phyloP scores from a whole-genome alignment of 2,888 invertebrate species.

The Drosophila niveifrons region DNA sequence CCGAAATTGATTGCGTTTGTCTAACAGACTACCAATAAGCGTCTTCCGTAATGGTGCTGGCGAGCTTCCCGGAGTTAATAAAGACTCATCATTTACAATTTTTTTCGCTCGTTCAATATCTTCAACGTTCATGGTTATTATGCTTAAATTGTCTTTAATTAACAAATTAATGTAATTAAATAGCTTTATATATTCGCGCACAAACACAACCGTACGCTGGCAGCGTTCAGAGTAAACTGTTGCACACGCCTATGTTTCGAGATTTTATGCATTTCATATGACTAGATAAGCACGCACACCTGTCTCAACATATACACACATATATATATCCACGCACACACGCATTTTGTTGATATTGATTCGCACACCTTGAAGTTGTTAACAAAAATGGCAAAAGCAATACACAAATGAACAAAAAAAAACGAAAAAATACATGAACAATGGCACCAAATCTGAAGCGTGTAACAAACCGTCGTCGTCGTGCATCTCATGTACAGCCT shows the following conservation, averaged over 20 bases:
- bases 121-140: conserved; percentile 56
- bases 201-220: conserved; percentile 67
- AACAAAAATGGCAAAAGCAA: conserved; percentile 74
- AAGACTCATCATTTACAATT: conserved; percentile 43
- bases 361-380: conserved; percentile 71
- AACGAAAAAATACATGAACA: conserved; percentile 47
- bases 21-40: conserved; percentile 43
- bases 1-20: conserved; percentile 69
- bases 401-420: conserved; percentile 24
- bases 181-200: conserved; percentile 22
- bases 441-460: conserved; percentile 56
- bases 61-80: conserved; percentile 28
- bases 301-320: conserved; percentile 49
- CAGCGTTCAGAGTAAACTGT: conserved; percentile 62
- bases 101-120: conserved; percentile 63
- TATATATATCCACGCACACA: conserved; percentile 24
- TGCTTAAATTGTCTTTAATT: conserved; percentile 12
- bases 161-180: conserved; percentile 19
- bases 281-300: conserved; percentile 77
- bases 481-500: conserved; percentile 60
- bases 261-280: conserved; percentile 78
- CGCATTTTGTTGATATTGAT: conserved; percentile 58
- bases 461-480: conserved; percentile 45
- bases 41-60: conserved; percentile 45
- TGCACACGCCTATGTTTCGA: conserved; percentile 52